Evolutionary conservation across 2,888 invertebrate species (phyloP).

Genomic region (Criorhina ranunculi): DNA sequence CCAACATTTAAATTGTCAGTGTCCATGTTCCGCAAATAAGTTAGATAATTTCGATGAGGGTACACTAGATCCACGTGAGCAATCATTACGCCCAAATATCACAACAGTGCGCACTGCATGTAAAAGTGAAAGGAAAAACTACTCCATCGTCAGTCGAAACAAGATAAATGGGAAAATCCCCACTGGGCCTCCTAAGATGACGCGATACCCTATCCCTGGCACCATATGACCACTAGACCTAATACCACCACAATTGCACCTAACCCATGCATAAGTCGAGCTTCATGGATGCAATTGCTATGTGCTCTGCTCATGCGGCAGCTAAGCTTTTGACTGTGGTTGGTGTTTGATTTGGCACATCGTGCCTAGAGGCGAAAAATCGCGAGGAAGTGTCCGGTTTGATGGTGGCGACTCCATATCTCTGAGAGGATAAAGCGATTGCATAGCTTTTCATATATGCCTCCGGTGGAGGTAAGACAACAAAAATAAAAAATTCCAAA

Average conservation of each 20-base stretch:
- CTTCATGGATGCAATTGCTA: slow-evolving; percentile 46
- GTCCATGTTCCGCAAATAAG: background rate
- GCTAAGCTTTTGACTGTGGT: slow-evolving; percentile 51
- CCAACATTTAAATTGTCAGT: too few species aligned
- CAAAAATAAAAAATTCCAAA: slow-evolving; percentile 35
- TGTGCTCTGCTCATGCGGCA: slow-evolving; percentile 48
- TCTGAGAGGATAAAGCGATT: slow-evolving; percentile 48
- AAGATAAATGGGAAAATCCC: slow-evolving; percentile 67
- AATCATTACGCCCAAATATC: slow-evolving; percentile 55
- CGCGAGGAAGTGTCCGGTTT: slow-evolving; percentile 70
- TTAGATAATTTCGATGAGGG: background rate
- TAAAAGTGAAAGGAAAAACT: slow-evolving; percentile 72
- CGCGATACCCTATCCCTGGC: slow-evolving; percentile 62
- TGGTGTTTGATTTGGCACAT: slow-evolving; percentile 56
- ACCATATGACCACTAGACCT: slow-evolving; percentile 59
- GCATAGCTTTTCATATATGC: slow-evolving; percentile 50
- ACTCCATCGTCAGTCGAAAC: slow-evolving; percentile 20
- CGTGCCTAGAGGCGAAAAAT: slow-evolving; percentile 65
- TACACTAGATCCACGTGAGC: background rate
- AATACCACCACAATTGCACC: slow-evolving; percentile 20
- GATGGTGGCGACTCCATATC: slow-evolving; percentile 63
- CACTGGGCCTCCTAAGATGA: slow-evolving; percentile 66
- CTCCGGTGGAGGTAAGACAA: slow-evolving; percentile 35
- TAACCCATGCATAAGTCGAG: slow-evolving; percentile 16
- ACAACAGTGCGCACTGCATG: slow-evolving; percentile 7